Percentiles rank a stretch among this genome's conserved stretches.
Conservation (phyloP, 1,140 invertebrate species). For the Bombus difficillimus region DNA sequence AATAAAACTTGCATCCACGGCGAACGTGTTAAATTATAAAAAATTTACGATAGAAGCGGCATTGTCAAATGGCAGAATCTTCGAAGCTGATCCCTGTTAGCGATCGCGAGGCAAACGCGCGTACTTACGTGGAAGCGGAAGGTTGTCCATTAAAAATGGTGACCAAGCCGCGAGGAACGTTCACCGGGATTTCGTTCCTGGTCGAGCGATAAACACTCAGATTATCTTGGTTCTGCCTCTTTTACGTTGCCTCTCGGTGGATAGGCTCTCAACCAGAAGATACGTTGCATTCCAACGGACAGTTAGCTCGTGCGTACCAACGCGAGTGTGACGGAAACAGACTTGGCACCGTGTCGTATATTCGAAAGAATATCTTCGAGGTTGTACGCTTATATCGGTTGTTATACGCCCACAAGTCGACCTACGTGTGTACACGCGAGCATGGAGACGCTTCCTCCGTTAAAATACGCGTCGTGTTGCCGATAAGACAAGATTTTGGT, state of each 20-base stretch:
- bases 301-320: conserved; percentile 24
- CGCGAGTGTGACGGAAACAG: conserved; percentile 33
- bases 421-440: conserved; percentile 23
- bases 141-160: conserved; percentile 42
- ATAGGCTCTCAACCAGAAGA: conserved; percentile 24
- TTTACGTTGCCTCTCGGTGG: conserved; percentile 16
- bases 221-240: conserved; percentile 67
- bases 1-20: rapidly evolving
- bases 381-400: conserved; percentile 48
- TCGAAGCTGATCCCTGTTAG: background rate
- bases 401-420: conserved; percentile 49
- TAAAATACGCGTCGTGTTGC: conserved; percentile 48
- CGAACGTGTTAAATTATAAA: background rate
- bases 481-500: conserved; percentile 46
- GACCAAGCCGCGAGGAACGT: conserved; percentile 38
- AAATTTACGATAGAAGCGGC: too few species aligned
- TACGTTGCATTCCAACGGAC: conserved; percentile 54
- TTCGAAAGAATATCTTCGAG: conserved; percentile 59
- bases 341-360: conserved; percentile 60
- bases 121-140: background rate
- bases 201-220: conserved; percentile 72
- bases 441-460: background rate
- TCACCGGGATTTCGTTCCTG: conserved; percentile 57
- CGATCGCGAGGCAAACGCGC: background rate
- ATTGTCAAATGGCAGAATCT: background rate